A percentile compares a stretch with the other conserved stretches of the same genome.
Evolutionary conservation across 2,797 vertebrate genomes (phyloP).

Genomic region (Tarsius wallacei): DNA sequence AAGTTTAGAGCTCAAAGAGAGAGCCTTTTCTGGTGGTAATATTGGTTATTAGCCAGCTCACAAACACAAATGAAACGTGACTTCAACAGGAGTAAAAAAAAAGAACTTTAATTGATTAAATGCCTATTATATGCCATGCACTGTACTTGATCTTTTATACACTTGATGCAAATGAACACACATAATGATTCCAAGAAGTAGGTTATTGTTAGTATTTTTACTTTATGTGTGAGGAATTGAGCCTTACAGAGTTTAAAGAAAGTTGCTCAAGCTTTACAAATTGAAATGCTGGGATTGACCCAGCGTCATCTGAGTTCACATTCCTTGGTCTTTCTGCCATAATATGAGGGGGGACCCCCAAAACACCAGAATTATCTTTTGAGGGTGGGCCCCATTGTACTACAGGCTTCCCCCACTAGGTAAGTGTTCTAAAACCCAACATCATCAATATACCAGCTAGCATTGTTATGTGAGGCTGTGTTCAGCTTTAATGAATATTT

Average conservation of each 20-base stretch:
- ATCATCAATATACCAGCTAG: no score
- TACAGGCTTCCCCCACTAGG: no score
- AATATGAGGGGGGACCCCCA: no score
- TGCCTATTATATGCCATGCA: no score
- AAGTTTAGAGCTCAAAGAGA: constrained; percentile 78
- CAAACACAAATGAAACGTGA: constrained; percentile 82
- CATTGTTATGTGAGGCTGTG: no score
- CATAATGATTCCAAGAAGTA: background rate
- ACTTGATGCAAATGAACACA: constrained; percentile 10
- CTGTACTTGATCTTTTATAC: no score
- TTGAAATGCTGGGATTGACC: background rate
- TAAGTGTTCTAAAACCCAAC: no score
- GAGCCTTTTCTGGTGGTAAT: constrained; percentile 81
- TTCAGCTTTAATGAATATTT: no score
- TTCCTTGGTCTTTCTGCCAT: background rate
- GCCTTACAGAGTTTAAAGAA: background rate
- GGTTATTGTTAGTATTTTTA: background rate
- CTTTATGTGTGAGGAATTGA: constrained; percentile 36
- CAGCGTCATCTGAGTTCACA: background rate
- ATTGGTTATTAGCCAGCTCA: constrained; percentile 77
- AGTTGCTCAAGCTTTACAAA: background rate
- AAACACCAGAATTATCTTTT: no score
- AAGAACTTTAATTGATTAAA: background rate
- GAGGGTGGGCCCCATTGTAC: no score
- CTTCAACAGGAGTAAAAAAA: constrained; percentile 4